Evolutionary conservation across 2,888 invertebrate genomes (phyloP).

Genomic region (Rhingia campestris): DNA sequence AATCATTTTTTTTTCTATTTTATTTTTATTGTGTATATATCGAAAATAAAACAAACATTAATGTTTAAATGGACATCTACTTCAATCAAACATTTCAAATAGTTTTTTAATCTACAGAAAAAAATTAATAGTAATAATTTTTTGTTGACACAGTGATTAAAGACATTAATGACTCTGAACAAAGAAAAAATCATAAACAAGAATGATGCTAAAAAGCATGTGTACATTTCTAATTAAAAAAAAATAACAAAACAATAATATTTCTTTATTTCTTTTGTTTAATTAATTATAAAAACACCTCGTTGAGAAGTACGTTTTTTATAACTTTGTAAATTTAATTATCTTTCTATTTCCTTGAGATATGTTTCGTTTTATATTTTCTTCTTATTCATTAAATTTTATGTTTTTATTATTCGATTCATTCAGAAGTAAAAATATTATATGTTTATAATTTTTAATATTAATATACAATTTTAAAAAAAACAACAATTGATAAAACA

Average conservation of each 20-base stretch:
- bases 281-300: not conserved
- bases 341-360: not conserved
- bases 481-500: constrained; percentile 14
- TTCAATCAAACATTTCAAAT: constrained; percentile 61
- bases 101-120: constrained; percentile 9
- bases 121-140: not conserved
- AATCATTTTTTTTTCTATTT: too few species aligned
- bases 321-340: constrained; percentile 58
- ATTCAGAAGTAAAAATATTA: constrained; percentile 45
- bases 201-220: not conserved
- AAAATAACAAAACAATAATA: constrained; percentile 8
- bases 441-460: constrained; percentile 63
- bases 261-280: constrained; percentile 13
- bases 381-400: constrained; percentile 12
- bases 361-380: constrained; percentile 2
- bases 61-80: constrained; percentile 34
- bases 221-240: not conserved
- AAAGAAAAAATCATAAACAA: not conserved
- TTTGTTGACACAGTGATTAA: not conserved
- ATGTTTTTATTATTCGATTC: constrained; percentile 38
- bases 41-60: constrained; percentile 7
- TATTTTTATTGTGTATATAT: constrained; percentile 44
- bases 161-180: not conserved
- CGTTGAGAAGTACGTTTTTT: constrained; percentile 10
- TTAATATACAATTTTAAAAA: constrained; percentile 49